Percentiles rank a stretch among this genome's conserved stretches.
Conservation (phyloP, 2,113 vertebrate species). For the Tonatia bakeri region DNA sequence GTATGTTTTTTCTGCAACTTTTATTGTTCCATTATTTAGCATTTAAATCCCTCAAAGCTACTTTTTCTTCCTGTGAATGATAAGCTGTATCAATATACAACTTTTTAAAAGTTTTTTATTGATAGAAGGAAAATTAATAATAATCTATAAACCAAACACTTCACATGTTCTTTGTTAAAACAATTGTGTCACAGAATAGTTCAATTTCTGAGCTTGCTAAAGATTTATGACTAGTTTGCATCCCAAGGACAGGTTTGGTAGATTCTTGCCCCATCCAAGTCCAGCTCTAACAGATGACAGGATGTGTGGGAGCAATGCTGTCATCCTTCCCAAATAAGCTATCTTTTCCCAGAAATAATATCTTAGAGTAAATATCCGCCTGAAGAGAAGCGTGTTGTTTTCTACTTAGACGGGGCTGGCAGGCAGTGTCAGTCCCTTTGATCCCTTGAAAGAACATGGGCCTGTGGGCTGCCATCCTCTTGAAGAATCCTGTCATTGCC, state of each 20-base stretch:
- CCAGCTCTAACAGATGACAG: not conserved
- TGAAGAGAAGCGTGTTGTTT: slow-evolving; percentile 36
- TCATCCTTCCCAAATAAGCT: slow-evolving; percentile 24
- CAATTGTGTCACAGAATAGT: not conserved
- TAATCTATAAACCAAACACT: slow-evolving; percentile 5
- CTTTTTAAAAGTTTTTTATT: not conserved
- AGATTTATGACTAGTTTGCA: slow-evolving; percentile 16
- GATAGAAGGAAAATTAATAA: not conserved
- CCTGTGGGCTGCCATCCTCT: slow-evolving; percentile 40
- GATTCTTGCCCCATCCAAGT: not conserved
- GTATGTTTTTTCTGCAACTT: not conserved
- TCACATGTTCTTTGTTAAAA: not conserved
- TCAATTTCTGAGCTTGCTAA: not conserved
- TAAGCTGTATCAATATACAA: not conserved
- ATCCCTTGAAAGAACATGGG: slow-evolving; percentile 23
- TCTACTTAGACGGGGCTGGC: slow-evolving; percentile 18
- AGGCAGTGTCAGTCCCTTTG: slow-evolving; percentile 31
- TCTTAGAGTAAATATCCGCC: slow-evolving; percentile 20
- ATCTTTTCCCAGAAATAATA: slow-evolving; percentile 60
- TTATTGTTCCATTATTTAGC: not conserved
- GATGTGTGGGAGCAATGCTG: not conserved
- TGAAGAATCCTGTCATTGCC: slow-evolving; percentile 41
- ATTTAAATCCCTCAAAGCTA: not conserved
- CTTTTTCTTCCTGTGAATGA: not conserved
- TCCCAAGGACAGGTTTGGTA: not conserved